phyloP scores from a whole-genome alignment of 2,888 invertebrate species.

The Thera britannica region DNA sequence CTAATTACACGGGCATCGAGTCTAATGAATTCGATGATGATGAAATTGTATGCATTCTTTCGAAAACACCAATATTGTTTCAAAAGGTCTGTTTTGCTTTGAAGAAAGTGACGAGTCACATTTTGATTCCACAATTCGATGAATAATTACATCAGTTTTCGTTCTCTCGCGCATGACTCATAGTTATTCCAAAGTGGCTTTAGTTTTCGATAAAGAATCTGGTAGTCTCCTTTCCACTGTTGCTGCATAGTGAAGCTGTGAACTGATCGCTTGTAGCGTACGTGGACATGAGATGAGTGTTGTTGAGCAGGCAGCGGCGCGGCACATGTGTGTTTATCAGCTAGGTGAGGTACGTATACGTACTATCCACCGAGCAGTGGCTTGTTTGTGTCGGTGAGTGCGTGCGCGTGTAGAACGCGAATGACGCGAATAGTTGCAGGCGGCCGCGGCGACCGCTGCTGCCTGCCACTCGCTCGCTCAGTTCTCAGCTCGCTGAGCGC shows the following conservation, averaged over 20 bases:
- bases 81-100: slow-evolving; percentile 15
- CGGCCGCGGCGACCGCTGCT: slow-evolving; percentile 59
- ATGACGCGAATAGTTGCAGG: slow-evolving; percentile 81
- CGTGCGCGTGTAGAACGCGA: slow-evolving; percentile 74
- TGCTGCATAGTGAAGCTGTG: background rate
- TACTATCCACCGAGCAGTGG: slow-evolving; percentile 49
- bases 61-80: slow-evolving; percentile 6
- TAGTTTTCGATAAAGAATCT: slow-evolving; percentile 10
- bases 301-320: slow-evolving; percentile 48
- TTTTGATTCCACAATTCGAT: slow-evolving; percentile 23
- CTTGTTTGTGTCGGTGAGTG: slow-evolving; percentile 78
- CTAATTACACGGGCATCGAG: slow-evolving; percentile 10
- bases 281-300: slow-evolving; percentile 48
- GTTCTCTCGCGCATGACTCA: slow-evolving; percentile 26
- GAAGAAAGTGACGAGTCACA: slow-evolving; percentile 25
- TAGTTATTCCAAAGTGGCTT: background rate
- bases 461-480: slow-evolving; percentile 57
- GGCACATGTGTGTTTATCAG: slow-evolving; percentile 67
- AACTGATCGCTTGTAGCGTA: slow-evolving; percentile 12
- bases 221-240: slow-evolving; percentile 1
- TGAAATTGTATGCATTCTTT: slow-evolving; percentile 19
- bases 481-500: slow-evolving; percentile 70
- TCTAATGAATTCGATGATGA: slow-evolving; percentile 9
- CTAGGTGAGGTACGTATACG: slow-evolving; percentile 9
- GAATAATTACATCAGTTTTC: slow-evolving; percentile 27